A percentile compares a stretch with the other conserved stretches of the same genome.
Evolutionary conservation across 2,113 vertebrate genomes (phyloP).

Genomic region (Malurus melanocephalus): DNA sequence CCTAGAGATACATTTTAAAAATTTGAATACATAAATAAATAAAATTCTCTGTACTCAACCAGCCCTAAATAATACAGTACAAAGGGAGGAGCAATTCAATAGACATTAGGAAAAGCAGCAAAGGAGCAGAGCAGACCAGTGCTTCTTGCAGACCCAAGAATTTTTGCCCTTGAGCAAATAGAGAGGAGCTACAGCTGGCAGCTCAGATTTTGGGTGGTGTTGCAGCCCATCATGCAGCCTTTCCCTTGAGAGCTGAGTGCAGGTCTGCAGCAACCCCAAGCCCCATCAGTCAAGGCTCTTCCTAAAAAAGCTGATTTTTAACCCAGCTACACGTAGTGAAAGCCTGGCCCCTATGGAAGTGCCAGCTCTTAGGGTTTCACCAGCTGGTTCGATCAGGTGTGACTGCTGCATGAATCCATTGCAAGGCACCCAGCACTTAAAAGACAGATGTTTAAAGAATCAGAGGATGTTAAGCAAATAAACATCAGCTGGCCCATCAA

Average conservation of each 20-base stretch:
- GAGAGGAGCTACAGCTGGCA: background rate
- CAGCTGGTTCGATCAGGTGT: background rate
- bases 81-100: background rate
- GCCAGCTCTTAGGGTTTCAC: background rate
- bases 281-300: background rate
- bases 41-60: conserved; percentile 35
- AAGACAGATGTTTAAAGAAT: conserved; percentile 14
- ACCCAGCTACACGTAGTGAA: background rate
- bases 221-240: background rate
- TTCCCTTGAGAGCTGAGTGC: background rate
- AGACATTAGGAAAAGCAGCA: conserved; percentile 1
- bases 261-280: background rate
- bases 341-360: background rate
- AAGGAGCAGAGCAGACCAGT: background rate
- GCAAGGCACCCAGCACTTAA: background rate
- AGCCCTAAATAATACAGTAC: conserved; percentile 24
- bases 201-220: background rate
- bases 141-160: background rate
- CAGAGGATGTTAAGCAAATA: background rate
- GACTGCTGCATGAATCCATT: background rate
- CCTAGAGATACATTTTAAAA: conserved; percentile 41
- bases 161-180: background rate
- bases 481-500: conserved; percentile 30
- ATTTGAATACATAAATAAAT: conserved; percentile 61
- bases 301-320: background rate